Conservation (phyloP, 2,888 invertebrate genomes). For the Himalopsyche japonica region DNA sequence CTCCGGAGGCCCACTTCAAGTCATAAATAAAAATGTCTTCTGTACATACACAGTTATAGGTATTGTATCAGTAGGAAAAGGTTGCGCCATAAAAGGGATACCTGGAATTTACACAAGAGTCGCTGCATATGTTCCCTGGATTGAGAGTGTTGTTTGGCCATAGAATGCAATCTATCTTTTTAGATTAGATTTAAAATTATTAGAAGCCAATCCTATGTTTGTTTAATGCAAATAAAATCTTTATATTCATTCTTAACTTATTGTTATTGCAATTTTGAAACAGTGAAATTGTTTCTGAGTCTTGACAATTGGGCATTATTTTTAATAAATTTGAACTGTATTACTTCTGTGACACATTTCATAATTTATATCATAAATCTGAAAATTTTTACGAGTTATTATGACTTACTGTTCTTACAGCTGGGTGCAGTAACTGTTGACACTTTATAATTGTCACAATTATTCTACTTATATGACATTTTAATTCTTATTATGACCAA, state of each 20-base stretch:
- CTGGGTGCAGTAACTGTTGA: no score
- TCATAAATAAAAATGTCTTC: slow-evolving; percentile 26
- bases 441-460: no score
- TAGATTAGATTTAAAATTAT: not conserved
- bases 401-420: no score
- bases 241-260: no score
- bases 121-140: slow-evolving; percentile 60
- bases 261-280: not conserved
- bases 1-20: slow-evolving; percentile 3
- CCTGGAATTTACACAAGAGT: slow-evolving; percentile 66
- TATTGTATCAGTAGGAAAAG: slow-evolving; percentile 56
- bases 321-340: not conserved
- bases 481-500: no score
- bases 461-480: no score
- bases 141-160: slow-evolving; percentile 63
- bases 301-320: not conserved
- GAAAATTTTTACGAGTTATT: no score
- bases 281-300: not conserved
- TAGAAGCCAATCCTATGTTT: not conserved
- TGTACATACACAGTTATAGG: slow-evolving; percentile 61
- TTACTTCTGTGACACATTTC: not conserved
- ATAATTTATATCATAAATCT: no score
- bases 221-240: not conserved
- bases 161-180: slow-evolving; percentile 17
- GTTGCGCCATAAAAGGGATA: slow-evolving; percentile 51